A percentile compares a stretch with the other conserved stretches of the same genome.
These are phyloP conservation scores for Apotomis betuletana DNA, from an alignment of 2,888 invertebrate species.

Conservation along the genomic window DNA sequence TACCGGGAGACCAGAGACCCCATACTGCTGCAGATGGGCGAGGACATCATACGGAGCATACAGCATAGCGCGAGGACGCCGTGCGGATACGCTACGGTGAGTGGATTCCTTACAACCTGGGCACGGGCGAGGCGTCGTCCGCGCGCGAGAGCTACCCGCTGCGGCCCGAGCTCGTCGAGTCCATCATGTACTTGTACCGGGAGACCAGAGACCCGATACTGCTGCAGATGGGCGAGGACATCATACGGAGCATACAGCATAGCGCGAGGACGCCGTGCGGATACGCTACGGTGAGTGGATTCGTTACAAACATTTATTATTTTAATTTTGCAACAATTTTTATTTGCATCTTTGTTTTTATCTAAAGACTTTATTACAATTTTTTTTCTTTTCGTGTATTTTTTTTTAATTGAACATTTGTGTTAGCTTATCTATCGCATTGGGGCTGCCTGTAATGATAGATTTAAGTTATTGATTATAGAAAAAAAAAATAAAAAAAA, in stretches of 20 bases:
- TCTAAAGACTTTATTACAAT: no score
- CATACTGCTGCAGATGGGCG: constrained; percentile 94
- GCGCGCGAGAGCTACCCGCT: constrained; percentile 96
- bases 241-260: constrained; percentile 96
- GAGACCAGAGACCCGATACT: constrained; percentile 97
- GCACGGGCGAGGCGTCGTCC: constrained; percentile 91
- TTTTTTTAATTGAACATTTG: no score
- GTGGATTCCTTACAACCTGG: no score
- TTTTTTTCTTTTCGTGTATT: no score
- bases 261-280: constrained; percentile 97
- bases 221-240: constrained; percentile 96
- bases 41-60: constrained; percentile 96
- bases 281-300: constrained; percentile 99
- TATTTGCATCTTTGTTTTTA: no score
- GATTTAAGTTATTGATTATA: no score
- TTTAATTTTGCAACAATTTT: no score
- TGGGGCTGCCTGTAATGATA: no score
- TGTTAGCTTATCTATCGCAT: no score
- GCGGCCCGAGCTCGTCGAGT: constrained; percentile 97
- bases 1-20: constrained; percentile 98
- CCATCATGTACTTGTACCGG: constrained; percentile 97
- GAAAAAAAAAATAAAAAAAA: no score
- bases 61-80: constrained; percentile 96
- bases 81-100: constrained; percentile 99
- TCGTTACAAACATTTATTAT: no score